Evolutionary conservation across 1,140 invertebrate genomes (phyloP).

Genomic region (Microplitis mediator): DNA sequence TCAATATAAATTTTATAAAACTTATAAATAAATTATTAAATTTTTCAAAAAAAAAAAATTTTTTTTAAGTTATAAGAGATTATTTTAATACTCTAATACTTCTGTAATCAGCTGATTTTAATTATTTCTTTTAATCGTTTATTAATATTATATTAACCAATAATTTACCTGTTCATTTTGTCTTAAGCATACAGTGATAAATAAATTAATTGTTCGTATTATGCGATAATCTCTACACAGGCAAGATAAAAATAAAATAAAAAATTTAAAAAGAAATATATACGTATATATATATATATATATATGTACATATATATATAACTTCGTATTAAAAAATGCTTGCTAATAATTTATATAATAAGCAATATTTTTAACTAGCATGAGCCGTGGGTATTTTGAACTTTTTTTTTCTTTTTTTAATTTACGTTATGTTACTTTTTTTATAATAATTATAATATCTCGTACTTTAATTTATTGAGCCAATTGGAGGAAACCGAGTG

Average conservation of each 20-base stretch:
- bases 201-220: slow-evolving; percentile 11
- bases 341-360: slow-evolving; percentile 7
- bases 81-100: no score
- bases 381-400: slow-evolving; percentile 42
- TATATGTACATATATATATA: slow-evolving; percentile 1
- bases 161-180: slow-evolving; percentile 16
- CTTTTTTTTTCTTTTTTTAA: slow-evolving; percentile 10
- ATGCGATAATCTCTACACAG: slow-evolving; percentile 46
- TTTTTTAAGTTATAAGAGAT: no score
- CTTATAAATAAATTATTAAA: neutral
- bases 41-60: no score
- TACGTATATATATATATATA: slow-evolving; percentile 2
- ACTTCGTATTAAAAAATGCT: neutral
- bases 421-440: slow-evolving; percentile 26
- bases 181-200: slow-evolving; percentile 21
- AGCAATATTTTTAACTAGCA: slow-evolving; percentile 39
- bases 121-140: neutral
- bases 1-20: neutral
- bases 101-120: neutral
- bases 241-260: slow-evolving; percentile 53
- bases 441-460: slow-evolving; percentile 21
- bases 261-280: slow-evolving; percentile 22
- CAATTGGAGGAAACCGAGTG: slow-evolving; percentile 38
- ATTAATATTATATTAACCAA: neutral
- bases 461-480: slow-evolving; percentile 50